These are phyloP conservation scores for Bufo gargarizans DNA, from an alignment of 2,113 vertebrate species.

Conservation along the genomic window DNA sequence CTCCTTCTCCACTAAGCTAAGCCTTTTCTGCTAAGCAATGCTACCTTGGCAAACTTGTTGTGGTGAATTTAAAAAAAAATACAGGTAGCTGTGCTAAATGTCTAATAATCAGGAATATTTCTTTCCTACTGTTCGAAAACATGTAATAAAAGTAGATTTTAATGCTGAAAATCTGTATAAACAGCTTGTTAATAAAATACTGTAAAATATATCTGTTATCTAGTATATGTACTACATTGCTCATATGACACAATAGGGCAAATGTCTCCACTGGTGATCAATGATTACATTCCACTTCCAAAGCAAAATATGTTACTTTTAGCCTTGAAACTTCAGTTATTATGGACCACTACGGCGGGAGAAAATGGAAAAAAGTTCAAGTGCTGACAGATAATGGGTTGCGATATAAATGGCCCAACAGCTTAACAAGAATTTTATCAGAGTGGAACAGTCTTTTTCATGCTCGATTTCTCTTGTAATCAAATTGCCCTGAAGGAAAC, in stretches of 20 bases:
- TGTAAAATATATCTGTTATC: not conserved
- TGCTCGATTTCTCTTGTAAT: conserved; percentile 62
- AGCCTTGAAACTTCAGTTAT: conserved; percentile 54
- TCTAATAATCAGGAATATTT: too few species aligned
- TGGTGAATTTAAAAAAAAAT: too few species aligned
- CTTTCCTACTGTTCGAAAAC: too few species aligned
- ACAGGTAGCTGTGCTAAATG: too few species aligned
- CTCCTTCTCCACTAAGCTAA: too few species aligned
- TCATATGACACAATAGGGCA: not conserved
- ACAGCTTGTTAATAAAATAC: not conserved
- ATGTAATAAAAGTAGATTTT: too few species aligned
- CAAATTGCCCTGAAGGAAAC: conserved; percentile 62
- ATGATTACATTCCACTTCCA: conserved; percentile 14
- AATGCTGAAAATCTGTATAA: not conserved
- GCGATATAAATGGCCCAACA: conserved; percentile 62
- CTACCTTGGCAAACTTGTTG: too few species aligned
- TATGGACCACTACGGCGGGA: not conserved
- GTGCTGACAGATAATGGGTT: conserved; percentile 61
- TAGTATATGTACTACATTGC: not conserved
- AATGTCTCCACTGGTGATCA: conserved; percentile 33
- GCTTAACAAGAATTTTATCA: conserved; percentile 66
- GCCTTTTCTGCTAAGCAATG: too few species aligned
- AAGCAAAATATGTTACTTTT: conserved; percentile 38
- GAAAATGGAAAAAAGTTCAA: conserved; percentile 61
- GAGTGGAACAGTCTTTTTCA: conserved; percentile 60